Evolutionary conservation across 2,888 invertebrate species (phyloP).

Genomic region (Fragum whitleyi): DNA sequence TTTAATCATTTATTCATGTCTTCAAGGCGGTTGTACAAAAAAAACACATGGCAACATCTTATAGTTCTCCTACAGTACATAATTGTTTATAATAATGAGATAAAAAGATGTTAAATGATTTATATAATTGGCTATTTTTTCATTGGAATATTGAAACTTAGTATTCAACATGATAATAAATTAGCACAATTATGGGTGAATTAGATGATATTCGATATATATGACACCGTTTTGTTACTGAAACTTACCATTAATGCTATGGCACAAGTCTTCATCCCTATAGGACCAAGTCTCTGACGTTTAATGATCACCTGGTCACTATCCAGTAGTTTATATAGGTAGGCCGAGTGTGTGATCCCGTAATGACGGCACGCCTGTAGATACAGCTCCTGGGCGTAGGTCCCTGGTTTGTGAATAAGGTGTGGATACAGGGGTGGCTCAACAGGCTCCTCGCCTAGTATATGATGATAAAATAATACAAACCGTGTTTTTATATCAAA

Average conservation of each 20-base stretch:
- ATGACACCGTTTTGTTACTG: too few species aligned
- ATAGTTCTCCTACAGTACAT: too few species aligned
- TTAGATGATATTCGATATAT: too few species aligned
- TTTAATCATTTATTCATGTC: too few species aligned
- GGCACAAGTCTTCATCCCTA: slow-evolving; percentile 73
- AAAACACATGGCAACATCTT: too few species aligned
- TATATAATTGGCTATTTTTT: too few species aligned
- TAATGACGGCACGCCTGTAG: slow-evolving; percentile 69
- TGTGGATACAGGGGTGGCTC: slow-evolving; percentile 58
- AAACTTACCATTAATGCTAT: slow-evolving; percentile 72
- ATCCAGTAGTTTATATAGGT: slow-evolving; percentile 64
- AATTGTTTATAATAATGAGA: too few species aligned
- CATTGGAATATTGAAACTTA: too few species aligned
- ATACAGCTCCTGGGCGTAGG: slow-evolving; percentile 68
- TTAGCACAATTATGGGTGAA: too few species aligned
- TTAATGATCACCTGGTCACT: slow-evolving; percentile 63
- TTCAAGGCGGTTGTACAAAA: too few species aligned
- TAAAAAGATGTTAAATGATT: too few species aligned
- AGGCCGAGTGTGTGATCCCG: slow-evolving; percentile 63
- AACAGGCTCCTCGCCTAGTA: slow-evolving; percentile 56
- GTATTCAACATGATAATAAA: too few species aligned
- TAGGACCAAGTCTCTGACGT: slow-evolving; percentile 71
- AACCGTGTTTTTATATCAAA: not conserved
- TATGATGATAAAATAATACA: not conserved
- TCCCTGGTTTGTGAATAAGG: slow-evolving; percentile 56